Base-by-base conservation (phyloP, 1,140 invertebrate species). In the Eupristina koningsbergeri region DNA sequence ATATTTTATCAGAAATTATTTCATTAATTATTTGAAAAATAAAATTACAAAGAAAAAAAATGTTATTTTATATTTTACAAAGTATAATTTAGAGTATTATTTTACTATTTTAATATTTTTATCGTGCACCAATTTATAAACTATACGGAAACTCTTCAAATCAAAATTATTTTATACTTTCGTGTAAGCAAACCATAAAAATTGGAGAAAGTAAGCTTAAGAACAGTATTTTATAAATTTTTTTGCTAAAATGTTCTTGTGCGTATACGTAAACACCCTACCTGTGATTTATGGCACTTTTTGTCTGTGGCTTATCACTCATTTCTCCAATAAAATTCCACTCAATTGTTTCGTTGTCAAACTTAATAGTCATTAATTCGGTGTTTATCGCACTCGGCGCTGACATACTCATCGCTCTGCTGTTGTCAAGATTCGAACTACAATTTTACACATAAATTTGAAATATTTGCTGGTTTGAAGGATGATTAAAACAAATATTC, bases 361-460 rank as follows among this genome's bases (percentile, higher is more conserved):
- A 96, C 88, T 95, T 96, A 0, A 96, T 95, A 5, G 94, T 94
- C 0, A 93, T 92, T 87, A 94, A 94, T 71, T 97, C 96, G n/a
- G 96, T 92, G 89, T 97, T 97, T 85, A 97, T 97, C 39, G 96
- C 96, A 83, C 96, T 96, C 0, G 97, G 96, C 1, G 97, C 97
- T 0, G 96, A 97, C 91, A 95, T 95, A 86, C 96, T 97, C 86
- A 97, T 93, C 0, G 94, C 93, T 89, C 95, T 94, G 3, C 95
- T 95, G 5, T 95, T 93, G 86, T 96, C 94, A 88, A 97, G 93
- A 86, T 94, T 94, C 36, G 89, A 90, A 84, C 92, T 93, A 88
- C 26, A 79, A 74, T 45, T 36, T 36, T 78, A 29, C 19, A 41
- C 6, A 11, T 0, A 19, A 1, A 67, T 1, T 36, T 67, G 64